A percentile compares a stretch with the other conserved stretches of the same genome.
Evolutionary conservation across 1,140 invertebrate species (phyloP).

Genomic region (Pseudomyrmex dendroicus): DNA sequence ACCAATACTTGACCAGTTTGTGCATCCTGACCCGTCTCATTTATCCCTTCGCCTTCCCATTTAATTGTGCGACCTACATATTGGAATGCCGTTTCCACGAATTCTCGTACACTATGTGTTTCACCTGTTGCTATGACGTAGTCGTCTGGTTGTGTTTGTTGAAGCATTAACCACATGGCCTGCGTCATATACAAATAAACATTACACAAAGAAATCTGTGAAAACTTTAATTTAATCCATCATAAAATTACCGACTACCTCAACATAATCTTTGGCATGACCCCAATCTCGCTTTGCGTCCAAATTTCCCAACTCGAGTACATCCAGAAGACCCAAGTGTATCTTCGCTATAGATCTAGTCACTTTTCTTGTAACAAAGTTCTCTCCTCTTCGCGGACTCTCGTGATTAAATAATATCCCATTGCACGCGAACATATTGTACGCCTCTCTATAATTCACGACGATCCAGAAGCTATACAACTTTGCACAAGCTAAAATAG

Average conservation of each 20-base stretch:
- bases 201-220: background rate
- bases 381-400: conserved; percentile 98
- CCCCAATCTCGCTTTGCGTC: conserved; percentile 99
- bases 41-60: conserved; percentile 95
- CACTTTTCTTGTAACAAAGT: conserved; percentile 99
- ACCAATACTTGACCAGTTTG: conserved; percentile 93
- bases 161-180: conserved; percentile 99
- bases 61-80: conserved; percentile 90
- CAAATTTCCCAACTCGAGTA: conserved; percentile 97
- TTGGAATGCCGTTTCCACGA: conserved; percentile 96
- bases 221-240: background rate
- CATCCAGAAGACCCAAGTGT: conserved; percentile 93
- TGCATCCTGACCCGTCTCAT: conserved; percentile 96
- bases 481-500: conserved; percentile 96
- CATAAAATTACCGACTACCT: conserved; percentile 86
- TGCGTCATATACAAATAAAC: conserved; percentile 81
- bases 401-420: conserved; percentile 99
- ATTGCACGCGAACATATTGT: conserved; percentile 99
- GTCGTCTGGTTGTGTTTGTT: conserved; percentile 96
- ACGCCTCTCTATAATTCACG: conserved; percentile 99
- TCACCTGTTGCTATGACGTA: conserved; percentile 99
- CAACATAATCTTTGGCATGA: conserved; percentile 99
- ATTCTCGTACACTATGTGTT: conserved; percentile 97
- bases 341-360: conserved; percentile 99
- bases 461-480: conserved; percentile 99